Conservation (phyloP, 2,888 invertebrate species). For the Dryobota labecula region DNA sequence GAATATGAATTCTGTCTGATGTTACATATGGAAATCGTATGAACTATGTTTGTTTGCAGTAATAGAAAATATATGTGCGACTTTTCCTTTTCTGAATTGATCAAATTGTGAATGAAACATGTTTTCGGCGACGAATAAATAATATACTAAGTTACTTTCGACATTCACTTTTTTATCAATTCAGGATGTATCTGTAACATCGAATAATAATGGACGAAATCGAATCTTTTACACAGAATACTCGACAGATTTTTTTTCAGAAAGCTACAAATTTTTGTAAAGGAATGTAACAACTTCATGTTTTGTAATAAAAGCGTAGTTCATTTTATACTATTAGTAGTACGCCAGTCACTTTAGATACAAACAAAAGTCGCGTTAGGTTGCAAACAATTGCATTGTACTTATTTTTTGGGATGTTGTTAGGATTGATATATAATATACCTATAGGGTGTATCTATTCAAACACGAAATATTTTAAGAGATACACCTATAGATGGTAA, state of each 20-base stretch:
- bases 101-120: constrained; percentile 14
- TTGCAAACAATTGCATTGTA: no score
- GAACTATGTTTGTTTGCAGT: constrained; percentile 12
- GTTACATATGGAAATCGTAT: constrained; percentile 26
- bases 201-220: constrained; percentile 6
- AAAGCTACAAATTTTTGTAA: neutral
- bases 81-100: constrained; percentile 9
- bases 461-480: no score
- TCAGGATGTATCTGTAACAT: constrained; percentile 14
- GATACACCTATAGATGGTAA: no score
- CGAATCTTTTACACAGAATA: constrained; percentile 5
- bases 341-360: neutral
- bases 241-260: neutral
- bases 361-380: neutral
- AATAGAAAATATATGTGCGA: neutral
- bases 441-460: no score
- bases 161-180: constrained; percentile 13
- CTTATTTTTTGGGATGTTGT: no score
- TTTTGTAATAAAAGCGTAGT: neutral
- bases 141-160: constrained; percentile 11
- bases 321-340: no score
- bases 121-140: constrained; percentile 9
- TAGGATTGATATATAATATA: no score
- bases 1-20: constrained; percentile 18
- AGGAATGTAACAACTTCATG: neutral